Base-by-base conservation (phyloP, 2,888 invertebrate genomes). In the Stegophylla sp. region DNA sequence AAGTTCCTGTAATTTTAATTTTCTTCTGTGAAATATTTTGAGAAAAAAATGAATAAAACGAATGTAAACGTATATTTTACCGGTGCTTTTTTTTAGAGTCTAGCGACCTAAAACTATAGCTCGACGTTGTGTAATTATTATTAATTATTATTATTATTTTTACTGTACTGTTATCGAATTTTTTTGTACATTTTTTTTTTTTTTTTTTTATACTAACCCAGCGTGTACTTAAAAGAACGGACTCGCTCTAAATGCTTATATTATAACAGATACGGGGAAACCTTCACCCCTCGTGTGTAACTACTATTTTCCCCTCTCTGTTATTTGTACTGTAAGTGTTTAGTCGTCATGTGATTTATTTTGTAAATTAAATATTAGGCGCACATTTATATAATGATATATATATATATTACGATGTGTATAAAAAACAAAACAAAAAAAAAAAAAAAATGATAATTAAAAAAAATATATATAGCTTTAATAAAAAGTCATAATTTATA, bases 401-500 rank as follows among this genome's bases (percentile, higher is more conserved):
- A n/a, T n/a, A n/a, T n/a, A n/a, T n/a, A n/a, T 79, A 79, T 51
- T 66, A 64, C 41, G 64, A 79, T 79, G 79, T 79, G 71, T 79
- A 71, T 12, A 77, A 45, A 34, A 43, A 43, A 41, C 23, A 61
- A 74, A 41, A 72, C n/a, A 63, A 1, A 28, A 15, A 26, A 1
- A 28, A 63, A 34, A 28, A 10, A 63, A 15, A 63, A 34, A 43
- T 43, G n/a, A n/a, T n/a, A n/a, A 43, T 43, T 20, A 53, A 43
- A 41, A 67, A 67, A 66, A 41, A 43, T n/a, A n/a, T n/a, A n/a
- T n/a, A 67, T 79, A 79, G 79, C 79, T 79, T 79, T 71, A 79
- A 79, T 79, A 79, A 79, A 79, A 79, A 79, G 79, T 79, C 79
- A 79, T 79, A 79, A 79, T 79, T 79, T 79, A 79, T 79, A 79